Evolutionary conservation across 2,797 vertebrate species (phyloP).

Genomic region (Macroramphosus scolopax): DNA sequence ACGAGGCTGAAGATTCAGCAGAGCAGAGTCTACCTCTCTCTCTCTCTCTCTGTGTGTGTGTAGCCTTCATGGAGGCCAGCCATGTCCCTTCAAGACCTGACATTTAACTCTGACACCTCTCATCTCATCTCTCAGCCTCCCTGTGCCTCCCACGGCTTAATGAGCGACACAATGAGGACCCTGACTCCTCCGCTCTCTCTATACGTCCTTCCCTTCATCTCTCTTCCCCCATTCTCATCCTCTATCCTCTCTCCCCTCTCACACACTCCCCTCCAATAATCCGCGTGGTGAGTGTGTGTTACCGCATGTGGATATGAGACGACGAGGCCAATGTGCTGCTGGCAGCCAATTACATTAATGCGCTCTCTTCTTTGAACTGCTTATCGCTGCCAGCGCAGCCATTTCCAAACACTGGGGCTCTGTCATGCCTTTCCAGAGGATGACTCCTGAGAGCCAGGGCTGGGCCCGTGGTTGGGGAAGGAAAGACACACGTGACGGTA

Average conservation of each 20-base stretch:
- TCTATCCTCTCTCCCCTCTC: conserved; percentile 60
- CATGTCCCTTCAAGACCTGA: conserved; percentile 67
- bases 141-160: conserved; percentile 69
- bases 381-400: conserved; percentile 82
- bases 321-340: conserved; percentile 74
- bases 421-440: conserved; percentile 75
- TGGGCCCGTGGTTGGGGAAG: conserved; percentile 49
- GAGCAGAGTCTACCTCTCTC: conserved; percentile 12
- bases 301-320: conserved; percentile 71
- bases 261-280: conserved; percentile 66
- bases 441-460: conserved; percentile 64
- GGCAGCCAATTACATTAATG: conserved; percentile 84
- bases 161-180: conserved; percentile 73
- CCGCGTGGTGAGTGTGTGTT: conserved; percentile 72
- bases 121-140: conserved; percentile 66
- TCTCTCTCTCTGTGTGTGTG: conserved; percentile 28
- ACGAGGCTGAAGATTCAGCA: conserved; percentile 28
- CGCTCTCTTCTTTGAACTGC: conserved; percentile 83
- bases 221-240: conserved; percentile 47
- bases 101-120: conserved; percentile 78
- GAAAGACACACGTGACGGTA: conserved; percentile 49
- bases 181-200: conserved; percentile 41
- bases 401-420: conserved; percentile 74
- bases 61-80: conserved; percentile 56
- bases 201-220: conserved; percentile 66